These are phyloP conservation scores for Chouioia cunea DNA, from an alignment of 2,888 invertebrate species.

Conservation along the genomic window DNA sequence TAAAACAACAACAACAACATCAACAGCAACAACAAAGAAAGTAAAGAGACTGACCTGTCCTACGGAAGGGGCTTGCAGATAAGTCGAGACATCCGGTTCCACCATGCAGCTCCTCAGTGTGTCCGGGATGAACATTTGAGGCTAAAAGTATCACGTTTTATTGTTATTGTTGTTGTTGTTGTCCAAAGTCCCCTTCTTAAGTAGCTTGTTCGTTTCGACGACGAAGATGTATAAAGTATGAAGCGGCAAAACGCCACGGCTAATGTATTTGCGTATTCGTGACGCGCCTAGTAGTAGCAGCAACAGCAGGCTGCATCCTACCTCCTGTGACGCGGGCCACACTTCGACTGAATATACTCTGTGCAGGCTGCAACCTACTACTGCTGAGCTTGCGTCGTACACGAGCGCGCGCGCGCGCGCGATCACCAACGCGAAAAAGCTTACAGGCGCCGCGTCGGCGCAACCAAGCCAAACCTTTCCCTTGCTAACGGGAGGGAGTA, in stretches of 20 bases:
- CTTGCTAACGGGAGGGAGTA: background rate
- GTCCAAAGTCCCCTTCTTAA: no score
- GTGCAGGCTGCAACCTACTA: conserved; percentile 29
- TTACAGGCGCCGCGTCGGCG: conserved; percentile 1
- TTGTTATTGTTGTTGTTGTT: conserved; percentile 1
- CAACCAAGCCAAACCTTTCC: background rate
- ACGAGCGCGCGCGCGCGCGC: conserved; percentile 36
- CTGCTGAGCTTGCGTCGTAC: conserved; percentile 35
- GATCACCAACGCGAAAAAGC: conserved; percentile 3
- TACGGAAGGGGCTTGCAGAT: conserved; percentile 94
- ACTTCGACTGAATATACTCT: conserved; percentile 58
- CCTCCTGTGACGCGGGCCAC: conserved; percentile 62
- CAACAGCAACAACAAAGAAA: background rate
- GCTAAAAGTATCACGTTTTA: conserved; percentile 35
- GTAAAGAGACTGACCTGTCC: conserved; percentile 80
- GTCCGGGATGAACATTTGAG: conserved; percentile 92
- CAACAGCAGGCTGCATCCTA: conserved; percentile 63
- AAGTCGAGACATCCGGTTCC: conserved; percentile 94
- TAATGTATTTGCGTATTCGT: conserved; percentile 6
- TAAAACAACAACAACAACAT: no score
- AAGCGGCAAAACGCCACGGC: conserved; percentile 4
- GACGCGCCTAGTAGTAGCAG: conserved; percentile 18
- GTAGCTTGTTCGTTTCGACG: no score
- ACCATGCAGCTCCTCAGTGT: conserved; percentile 95
- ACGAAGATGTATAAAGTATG: no score